Evolutionary conservation across 2,888 invertebrate species (phyloP).

Genomic region (Idaea straminata): DNA sequence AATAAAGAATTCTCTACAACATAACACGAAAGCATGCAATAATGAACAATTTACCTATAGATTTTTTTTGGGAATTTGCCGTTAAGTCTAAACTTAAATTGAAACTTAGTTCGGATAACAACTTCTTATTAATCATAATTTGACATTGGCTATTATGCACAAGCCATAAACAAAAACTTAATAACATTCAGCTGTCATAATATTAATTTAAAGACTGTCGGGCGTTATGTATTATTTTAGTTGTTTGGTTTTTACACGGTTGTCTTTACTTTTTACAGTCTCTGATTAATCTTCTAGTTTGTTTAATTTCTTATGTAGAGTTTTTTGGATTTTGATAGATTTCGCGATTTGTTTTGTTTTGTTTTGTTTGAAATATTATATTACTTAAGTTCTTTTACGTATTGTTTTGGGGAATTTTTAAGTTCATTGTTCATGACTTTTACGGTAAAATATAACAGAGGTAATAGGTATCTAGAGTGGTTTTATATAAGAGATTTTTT

Average conservation of each 20-base stretch:
- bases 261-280: conserved; percentile 11
- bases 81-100: conserved; percentile 31
- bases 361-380: neutral
- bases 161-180: conserved; percentile 7
- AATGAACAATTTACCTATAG: neutral
- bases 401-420: neutral
- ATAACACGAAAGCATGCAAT: neutral
- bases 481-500: neutral
- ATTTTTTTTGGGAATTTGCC: conserved; percentile 9
- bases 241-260: conserved; percentile 14
- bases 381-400: neutral
- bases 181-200: neutral
- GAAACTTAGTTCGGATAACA: neutral
- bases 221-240: conserved; percentile 15
- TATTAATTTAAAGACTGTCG: neutral
- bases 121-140: neutral
- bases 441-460: no score
- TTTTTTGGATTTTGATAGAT: neutral
- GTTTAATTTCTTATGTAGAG: neutral
- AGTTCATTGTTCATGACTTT: neutral
- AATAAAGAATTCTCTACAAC: neutral
- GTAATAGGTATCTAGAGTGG: neutral
- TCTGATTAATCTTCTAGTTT: neutral
- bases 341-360: neutral
- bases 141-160: conserved; percentile 5